Conservation (phyloP, 1,140 invertebrate genomes). For the Hyles vespertilio region DNA sequence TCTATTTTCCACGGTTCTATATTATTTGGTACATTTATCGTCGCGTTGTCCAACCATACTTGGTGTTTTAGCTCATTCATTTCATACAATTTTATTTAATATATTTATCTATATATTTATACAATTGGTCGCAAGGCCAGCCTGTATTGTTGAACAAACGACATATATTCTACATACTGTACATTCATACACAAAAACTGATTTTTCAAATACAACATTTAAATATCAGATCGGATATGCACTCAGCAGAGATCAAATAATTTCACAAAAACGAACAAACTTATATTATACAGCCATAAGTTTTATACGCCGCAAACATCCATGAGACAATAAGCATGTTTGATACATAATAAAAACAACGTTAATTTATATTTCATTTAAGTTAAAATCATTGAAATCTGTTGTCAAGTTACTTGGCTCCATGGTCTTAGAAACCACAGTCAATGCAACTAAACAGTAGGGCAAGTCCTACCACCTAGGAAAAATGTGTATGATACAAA, state of each 20-base stretch:
- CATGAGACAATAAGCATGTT: too few species aligned
- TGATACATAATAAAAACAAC: too few species aligned
- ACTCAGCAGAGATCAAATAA: constrained; percentile 5
- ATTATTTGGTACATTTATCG: constrained; percentile 67
- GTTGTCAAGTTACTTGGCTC: too few species aligned
- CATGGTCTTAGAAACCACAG: too few species aligned
- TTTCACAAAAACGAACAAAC: not conserved
- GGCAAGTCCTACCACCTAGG: too few species aligned
- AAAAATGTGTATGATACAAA: too few species aligned
- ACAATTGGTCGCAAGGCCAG: constrained; percentile 15
- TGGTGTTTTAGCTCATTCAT: constrained; percentile 20
- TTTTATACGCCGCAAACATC: too few species aligned
- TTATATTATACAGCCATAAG: too few species aligned
- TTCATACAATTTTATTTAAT: constrained; percentile 17
- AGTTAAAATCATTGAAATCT: too few species aligned
- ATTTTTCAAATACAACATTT: constrained; percentile 8
- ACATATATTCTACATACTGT: constrained; percentile 33
- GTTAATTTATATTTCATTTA: too few species aligned
- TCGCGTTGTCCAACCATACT: constrained; percentile 58
- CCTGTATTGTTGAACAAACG: constrained; percentile 55
- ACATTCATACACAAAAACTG: constrained; percentile 36
- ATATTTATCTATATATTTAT: constrained; percentile 17
- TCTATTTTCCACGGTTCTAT: constrained; percentile 50
- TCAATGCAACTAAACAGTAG: too few species aligned
- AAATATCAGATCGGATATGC: constrained; percentile 5